Conservation (phyloP, 2,888 invertebrate genomes). For the Sepioteuthis lessoniana region DNA sequence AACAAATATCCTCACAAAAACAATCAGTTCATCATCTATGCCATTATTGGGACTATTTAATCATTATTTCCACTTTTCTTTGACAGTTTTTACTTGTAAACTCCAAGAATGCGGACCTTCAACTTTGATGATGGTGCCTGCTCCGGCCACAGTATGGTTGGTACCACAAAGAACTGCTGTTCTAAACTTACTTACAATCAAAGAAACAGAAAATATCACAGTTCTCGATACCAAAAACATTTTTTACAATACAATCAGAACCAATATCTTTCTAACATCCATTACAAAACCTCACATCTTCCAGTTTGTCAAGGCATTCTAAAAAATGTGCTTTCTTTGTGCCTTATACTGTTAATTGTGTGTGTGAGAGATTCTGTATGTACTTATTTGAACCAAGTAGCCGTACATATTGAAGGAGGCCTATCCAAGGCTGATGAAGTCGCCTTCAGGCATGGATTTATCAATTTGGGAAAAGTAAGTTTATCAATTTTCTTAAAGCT, state of each 20-base stretch:
- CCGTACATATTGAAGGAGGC: slow-evolving; percentile 45
- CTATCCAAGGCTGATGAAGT: neutral
- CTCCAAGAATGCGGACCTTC: slow-evolving; percentile 2
- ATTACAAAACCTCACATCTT: neutral
- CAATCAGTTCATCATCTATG: neutral
- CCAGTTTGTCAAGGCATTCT: slow-evolving; percentile 7
- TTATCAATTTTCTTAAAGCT: neutral
- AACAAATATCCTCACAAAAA: neutral
- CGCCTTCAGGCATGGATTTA: slow-evolving; percentile 38
- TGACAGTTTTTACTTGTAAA: neutral
- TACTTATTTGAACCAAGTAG: slow-evolving; percentile 41
- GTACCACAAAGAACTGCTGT: neutral
- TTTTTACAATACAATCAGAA: neutral
- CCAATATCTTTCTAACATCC: neutral
- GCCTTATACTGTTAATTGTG: slow-evolving; percentile 40
- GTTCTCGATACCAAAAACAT: neutral
- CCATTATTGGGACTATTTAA: neutral
- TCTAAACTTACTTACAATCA: neutral
- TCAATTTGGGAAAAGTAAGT: slow-evolving; percentile 43
- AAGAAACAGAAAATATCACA: slow-evolving; percentile 16
- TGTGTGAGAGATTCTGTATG: slow-evolving; percentile 14
- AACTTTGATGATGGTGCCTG: neutral
- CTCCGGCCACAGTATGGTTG: slow-evolving; percentile 20
- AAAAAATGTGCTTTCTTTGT: neutral
- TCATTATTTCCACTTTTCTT: neutral